phyloP scores from a whole-genome alignment of 2,113 vertebrate species.

The Formicarius rufipectus region DNA sequence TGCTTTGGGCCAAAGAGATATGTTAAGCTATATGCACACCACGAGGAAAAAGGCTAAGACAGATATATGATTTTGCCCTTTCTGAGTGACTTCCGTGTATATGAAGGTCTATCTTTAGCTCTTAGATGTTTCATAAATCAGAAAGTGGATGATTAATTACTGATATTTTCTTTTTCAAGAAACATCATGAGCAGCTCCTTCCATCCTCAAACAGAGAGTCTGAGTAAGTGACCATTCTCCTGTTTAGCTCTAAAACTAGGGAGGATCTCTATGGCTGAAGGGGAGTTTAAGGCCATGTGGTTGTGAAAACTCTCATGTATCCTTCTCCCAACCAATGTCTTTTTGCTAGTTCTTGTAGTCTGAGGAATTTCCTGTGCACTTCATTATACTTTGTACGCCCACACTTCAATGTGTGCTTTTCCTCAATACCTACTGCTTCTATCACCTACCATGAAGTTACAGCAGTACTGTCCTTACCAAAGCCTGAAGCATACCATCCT shows the following conservation, averaged over 20 bases:
- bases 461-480: background rate
- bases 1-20: background rate
- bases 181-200: background rate
- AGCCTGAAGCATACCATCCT: background rate
- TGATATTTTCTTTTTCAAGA: background rate
- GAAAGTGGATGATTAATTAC: background rate
- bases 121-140: background rate
- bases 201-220: background rate
- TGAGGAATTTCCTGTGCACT: background rate
- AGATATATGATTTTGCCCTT: background rate
- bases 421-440: background rate
- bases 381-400: background rate
- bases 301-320: background rate
- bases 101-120: background rate
- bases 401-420: background rate
- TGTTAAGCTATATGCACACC: background rate
- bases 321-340: background rate
- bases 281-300: background rate
- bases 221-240: background rate
- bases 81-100: background rate
- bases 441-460: background rate
- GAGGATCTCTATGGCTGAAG: background rate
- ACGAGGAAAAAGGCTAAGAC: background rate
- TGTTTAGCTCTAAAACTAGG: background rate
- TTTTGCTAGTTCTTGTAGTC: background rate